Evolutionary conservation across 2,888 invertebrate genomes (phyloP).

Genomic region (Aricia artaxerxes): DNA sequence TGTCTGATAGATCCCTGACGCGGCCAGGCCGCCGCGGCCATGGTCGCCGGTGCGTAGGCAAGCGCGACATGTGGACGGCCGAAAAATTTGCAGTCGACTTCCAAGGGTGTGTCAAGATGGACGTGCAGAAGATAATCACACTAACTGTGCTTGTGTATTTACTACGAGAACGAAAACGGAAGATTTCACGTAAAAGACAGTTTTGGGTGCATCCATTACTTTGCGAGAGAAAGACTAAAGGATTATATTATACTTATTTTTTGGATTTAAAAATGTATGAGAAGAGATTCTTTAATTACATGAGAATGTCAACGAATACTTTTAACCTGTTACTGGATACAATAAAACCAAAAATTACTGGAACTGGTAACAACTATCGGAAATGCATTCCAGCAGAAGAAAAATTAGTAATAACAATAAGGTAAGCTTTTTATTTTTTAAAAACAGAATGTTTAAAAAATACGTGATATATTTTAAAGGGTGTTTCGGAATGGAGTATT

Average conservation of each 20-base stretch:
- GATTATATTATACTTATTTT: conserved; percentile 38
- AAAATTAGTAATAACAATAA: conserved; percentile 39
- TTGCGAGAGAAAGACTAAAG: conserved; percentile 38
- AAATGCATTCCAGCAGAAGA: conserved; percentile 39
- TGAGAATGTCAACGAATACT: conserved; percentile 40
- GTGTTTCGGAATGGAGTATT: conserved; percentile 17
- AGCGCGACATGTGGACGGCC: conserved; percentile 20
- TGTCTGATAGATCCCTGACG: not conserved
- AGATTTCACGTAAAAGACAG: conserved; percentile 41
- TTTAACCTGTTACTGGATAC: conserved; percentile 38
- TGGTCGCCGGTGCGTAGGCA: conserved; percentile 20
- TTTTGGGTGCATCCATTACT: conserved; percentile 40
- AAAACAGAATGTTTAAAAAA: conserved; percentile 13
- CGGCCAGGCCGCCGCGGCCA: conserved; percentile 18
- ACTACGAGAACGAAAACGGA: conserved; percentile 41
- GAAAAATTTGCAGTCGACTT: conserved; percentile 37
- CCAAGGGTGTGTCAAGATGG: conserved; percentile 40
- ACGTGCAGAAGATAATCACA: conserved; percentile 39
- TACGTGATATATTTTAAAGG: conserved; percentile 18
- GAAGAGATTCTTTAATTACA: conserved; percentile 39
- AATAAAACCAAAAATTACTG: conserved; percentile 39
- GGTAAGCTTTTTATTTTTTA: conserved; percentile 30
- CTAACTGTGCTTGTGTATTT: conserved; percentile 41
- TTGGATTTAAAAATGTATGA: conserved; percentile 35
- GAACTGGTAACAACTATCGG: conserved; percentile 38